Evolutionary conservation across 2,888 invertebrate genomes (phyloP), one percentile per base, ranked within the genome.

Genomic region (Drosophila fulvimacula): DNA sequence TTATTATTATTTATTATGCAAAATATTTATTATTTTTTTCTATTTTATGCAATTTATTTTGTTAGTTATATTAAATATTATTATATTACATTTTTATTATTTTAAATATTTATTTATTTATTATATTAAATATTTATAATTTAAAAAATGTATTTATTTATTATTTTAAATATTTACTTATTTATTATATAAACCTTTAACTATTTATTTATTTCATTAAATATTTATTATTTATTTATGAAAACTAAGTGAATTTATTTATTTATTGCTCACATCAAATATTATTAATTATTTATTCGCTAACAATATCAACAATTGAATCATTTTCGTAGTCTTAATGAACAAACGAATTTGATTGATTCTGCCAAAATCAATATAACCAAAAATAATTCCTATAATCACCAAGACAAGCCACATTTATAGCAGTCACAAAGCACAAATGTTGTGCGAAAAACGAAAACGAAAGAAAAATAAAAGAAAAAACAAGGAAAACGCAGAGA

Each of bases 381-480:
- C 15, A 27, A 27, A 53, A 44, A 42, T 44, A 44, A 36, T 44
- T 15, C 10, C 3, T 1, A 32, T 6, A 10, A 11, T 19, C 42
- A 2, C 42, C 39, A 46, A 34, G 13, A 15, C 7, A 42, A 42
- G 58, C 15, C 41, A 11, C 30, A 39, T 30, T 17, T 17, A 17
- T 6, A 19, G 30, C 30, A 48, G 17, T 13, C 30, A 13, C 6
- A 11, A 13, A 30, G 41, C 17, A 13, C 42, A 44, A 60, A 48
- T 46, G 39, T 24, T 63, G 38, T 56, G 19, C 49, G 65, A 55
- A 69, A 4, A 24, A 24, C n/a, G 3, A 1, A 2, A 13, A 49
- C 13, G 10, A n/a, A 32, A 21, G 34, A 36, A 19, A 32, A 36
- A 48, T 19, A 41, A 42, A 42, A 21, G 21, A 42, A 9, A 19